Percentiles rank a stretch among this genome's conserved stretches.
Conservation (phyloP, 1,140 invertebrate genomes). For the Probaryconus sp. region DNA sequence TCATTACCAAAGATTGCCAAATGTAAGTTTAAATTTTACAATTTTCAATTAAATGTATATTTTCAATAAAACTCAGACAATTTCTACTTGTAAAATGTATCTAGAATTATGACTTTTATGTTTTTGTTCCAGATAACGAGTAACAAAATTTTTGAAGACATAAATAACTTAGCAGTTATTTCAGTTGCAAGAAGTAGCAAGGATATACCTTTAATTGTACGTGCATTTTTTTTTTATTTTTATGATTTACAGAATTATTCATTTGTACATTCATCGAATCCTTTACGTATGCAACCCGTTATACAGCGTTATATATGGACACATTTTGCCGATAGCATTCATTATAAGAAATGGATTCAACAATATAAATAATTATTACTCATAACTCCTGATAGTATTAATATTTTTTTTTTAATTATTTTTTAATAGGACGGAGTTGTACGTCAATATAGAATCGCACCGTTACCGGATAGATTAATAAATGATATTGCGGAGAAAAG, state of each 20-base stretch:
- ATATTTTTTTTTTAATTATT: conserved; percentile 1
- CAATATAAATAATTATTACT: conserved; percentile 13
- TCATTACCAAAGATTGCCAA: conserved; percentile 52
- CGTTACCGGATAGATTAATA: conserved; percentile 57
- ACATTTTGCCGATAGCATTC: too few relatives aligned
- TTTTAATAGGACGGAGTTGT: conserved; percentile 63
- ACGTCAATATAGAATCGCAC: conserved; percentile 56
- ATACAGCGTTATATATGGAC: too few relatives aligned
- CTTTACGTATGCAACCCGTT: too few relatives aligned
- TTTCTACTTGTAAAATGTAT: too few relatives aligned
- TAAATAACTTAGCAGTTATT: conserved; percentile 57
- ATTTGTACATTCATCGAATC: not conserved
- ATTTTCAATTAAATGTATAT: too few relatives aligned
- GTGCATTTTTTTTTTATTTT: conserved; percentile 1
- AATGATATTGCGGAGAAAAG: conserved; percentile 26
- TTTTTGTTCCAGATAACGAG: conserved; percentile 21
- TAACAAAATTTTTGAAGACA: conserved; percentile 52
- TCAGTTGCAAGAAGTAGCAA: conserved; percentile 51
- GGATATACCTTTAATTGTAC: not conserved
- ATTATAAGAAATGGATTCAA: conserved; percentile 5
- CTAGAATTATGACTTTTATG: too few relatives aligned
- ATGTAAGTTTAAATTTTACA: conserved; percentile 59
- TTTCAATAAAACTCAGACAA: not conserved
- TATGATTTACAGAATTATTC: not conserved
- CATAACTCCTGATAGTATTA: not conserved